A percentile compares a stretch with the other conserved stretches of the same genome.
Conservation (phyloP, 2,797 vertebrate genomes). For the Muscicapa striata region DNA sequence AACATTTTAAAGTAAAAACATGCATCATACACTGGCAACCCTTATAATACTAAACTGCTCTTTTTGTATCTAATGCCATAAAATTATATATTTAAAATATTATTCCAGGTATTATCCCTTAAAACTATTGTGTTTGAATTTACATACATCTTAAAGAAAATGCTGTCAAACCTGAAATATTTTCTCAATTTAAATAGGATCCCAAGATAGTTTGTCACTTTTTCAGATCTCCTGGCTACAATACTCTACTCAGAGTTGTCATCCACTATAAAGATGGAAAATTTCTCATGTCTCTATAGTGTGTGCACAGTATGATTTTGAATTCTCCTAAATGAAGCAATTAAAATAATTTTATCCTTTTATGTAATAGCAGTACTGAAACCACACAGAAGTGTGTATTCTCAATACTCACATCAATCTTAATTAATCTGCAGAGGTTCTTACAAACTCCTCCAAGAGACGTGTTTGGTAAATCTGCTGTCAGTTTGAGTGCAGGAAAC, state of each 20-base stretch:
- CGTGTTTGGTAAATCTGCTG: background rate
- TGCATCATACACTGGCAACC: background rate
- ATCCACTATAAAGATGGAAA: background rate
- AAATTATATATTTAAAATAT: background rate
- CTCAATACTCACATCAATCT: background rate
- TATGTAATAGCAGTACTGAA: background rate
- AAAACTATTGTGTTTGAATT: background rate
- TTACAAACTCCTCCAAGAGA: background rate
- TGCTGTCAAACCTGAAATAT: background rate
- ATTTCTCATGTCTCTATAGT: background rate
- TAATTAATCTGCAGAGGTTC: background rate
- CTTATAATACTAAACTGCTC: background rate
- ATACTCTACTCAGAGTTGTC: background rate
- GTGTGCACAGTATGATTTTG: background rate
- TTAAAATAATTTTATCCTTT: conserved; percentile 8
- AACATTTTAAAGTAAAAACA: background rate
- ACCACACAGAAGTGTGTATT: background rate
- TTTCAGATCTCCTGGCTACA: background rate
- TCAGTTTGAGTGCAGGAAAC: background rate
- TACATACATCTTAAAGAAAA: background rate
- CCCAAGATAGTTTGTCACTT: background rate
- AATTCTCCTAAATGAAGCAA: background rate
- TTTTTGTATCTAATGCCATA: background rate
- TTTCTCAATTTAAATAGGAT: background rate
- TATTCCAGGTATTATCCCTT: background rate